Evolutionary conservation across 2,888 invertebrate genomes (phyloP), one percentile per base, ranked within the genome.

Genomic region (Pristionchus entomophagus): DNA sequence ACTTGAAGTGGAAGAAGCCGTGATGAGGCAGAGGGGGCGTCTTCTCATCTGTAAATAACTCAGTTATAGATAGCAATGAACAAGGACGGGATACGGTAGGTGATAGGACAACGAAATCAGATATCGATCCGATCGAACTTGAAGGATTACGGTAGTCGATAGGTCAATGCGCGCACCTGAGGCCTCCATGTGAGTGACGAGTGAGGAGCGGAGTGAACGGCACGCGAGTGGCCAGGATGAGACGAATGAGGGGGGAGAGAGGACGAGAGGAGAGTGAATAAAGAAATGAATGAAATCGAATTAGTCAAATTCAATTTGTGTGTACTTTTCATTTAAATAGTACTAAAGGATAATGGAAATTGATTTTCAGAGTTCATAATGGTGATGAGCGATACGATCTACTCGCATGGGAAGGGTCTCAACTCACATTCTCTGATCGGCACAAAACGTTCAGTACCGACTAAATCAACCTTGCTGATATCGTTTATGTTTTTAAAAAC

Each of bases 1-100:
- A 86, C 26, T 82, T 82, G 41, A 35, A 82, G 59, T 69, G 56
- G 78, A 77, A 85, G 45, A 85, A 80, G 41, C 78, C 78, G 51
- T 80, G 78, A 14, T 80, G 78, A 2, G n/a, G n/a, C n/a, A n/a
- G n/a, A 22, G 32, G 29, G 6, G 65, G 65, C 65, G 65, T 38
- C 8, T 35, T 69, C 65, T 69, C 65, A 38, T 38, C 65, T 69
- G 65, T 10, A 69, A 69, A 14, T 1, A 35, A 59, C 14, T 59
- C 29, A 59, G 32, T 59, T 59, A 29, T 1, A 12, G 26, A 59
- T 59, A 29, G 59, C 12, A 14, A 29, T 10, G 26, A 12, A 53
- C 51, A 3, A 14, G 14, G 19, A 10, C 51, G 3, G 22, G 19
- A 3, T 53, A 53, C 51, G 19, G 51, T 53, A 3, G 12, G 22